Base-by-base conservation (phyloP, 2,113 vertebrate genomes). In the Pelecanus crispus region DNA sequence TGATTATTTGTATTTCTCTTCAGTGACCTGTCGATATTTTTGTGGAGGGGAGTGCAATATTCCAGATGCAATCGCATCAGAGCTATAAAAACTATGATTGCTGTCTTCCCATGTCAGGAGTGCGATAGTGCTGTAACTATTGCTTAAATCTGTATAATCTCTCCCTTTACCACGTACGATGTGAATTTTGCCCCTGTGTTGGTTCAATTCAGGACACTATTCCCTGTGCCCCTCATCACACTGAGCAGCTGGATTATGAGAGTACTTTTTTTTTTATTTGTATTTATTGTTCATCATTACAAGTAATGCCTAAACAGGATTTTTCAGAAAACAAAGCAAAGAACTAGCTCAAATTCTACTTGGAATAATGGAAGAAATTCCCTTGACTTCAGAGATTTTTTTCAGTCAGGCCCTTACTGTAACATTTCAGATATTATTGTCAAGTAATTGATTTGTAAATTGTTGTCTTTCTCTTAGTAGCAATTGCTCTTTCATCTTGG, bases 371-470 rank as follows among this genome's bases (percentile, higher is more conserved):
- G 13, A 58, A 79, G 22, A 45, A 47, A 70, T 86, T 68, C 62
- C 28, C n/a, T 62, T 85, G 52, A 79, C 40, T 73, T 59, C 31
- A 56, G 61, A 61, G 44, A 2, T 2, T 65, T 94, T 65, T 94
- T 59, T 42, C 50, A 71, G 55, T 67, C 32, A 77, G 38, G 13
- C 2, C 31, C 17, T 42, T 32, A 13, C 24, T 49, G 44, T 74
- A 71, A 34, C 4, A 13, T 31, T 97, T 97, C 87, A 84, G 86
- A 72, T 91, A 65, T 36, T 52, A 9, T 68, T 81, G 61, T 68
- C 59, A 78, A 55, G 49, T 55, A 89, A 90, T 70, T 84, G 42
- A 82, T 95, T 88, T 96, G 83, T 66, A 96, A 97, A 92, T 85
- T 47, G 4, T 66, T 65, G 56, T 56, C 49, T 55, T 73, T 81